Conservation (phyloP, 2,113 vertebrate species). For the Hypomesus transpacificus region DNA sequence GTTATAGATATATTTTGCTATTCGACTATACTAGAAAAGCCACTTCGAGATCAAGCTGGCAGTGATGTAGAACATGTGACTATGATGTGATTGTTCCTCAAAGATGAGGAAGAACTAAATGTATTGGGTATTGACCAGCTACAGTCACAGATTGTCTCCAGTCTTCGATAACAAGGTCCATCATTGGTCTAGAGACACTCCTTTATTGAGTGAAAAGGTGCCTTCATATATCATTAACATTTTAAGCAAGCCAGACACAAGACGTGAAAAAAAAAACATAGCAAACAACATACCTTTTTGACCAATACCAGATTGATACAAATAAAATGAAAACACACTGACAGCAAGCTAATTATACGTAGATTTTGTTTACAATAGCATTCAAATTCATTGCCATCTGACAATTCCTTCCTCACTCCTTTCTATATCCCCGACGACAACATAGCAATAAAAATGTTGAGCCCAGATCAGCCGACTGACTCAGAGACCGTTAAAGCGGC, state of each 20-base stretch:
- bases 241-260: too few relatives aligned
- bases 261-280: too few relatives aligned
- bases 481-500: background rate
- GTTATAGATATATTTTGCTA: too few relatives aligned
- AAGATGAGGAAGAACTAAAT: conserved; percentile 6
- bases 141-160: conserved; percentile 46
- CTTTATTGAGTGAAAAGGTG: background rate
- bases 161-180: conserved; percentile 58
- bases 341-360: too few relatives aligned
- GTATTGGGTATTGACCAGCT: conserved; percentile 31
- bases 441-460: background rate
- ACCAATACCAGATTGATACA: too few relatives aligned
- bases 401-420: background rate
- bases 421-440: background rate
- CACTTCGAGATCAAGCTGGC: too few relatives aligned
- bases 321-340: too few relatives aligned
- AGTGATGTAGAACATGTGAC: background rate
- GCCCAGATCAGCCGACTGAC: background rate
- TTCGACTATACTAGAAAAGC: too few relatives aligned
- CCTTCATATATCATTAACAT: too few relatives aligned
- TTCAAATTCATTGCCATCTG: too few relatives aligned
- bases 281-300: too few relatives aligned
- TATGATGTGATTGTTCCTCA: conserved; percentile 11
- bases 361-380: too few relatives aligned
- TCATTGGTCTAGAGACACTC: conserved; percentile 58